A percentile compares a stretch with the other conserved stretches of the same genome.
Evolutionary conservation across 2,888 invertebrate genomes (phyloP).

Genomic region (Choreutis nemorana): DNA sequence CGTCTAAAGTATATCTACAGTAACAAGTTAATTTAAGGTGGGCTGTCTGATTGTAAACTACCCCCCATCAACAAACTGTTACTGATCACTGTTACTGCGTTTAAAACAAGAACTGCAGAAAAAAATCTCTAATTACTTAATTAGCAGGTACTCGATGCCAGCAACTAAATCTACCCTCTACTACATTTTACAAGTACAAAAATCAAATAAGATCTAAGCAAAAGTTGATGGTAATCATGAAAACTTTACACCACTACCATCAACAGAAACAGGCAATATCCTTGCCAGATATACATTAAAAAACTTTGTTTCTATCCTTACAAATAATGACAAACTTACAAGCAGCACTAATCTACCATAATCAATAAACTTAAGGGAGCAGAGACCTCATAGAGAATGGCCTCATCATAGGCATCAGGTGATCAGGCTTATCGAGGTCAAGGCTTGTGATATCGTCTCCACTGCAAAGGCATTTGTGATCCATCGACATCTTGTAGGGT

Average conservation of each 20-base stretch:
- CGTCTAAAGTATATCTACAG: too few relatives aligned
- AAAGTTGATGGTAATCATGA: background rate
- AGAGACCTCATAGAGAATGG: slow-evolving; percentile 56
- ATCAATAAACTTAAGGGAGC: slow-evolving; percentile 5
- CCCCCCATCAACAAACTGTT: too few relatives aligned
- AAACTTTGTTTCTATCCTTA: background rate
- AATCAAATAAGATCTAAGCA: background rate
- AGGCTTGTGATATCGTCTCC: slow-evolving; percentile 41
- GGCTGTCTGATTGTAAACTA: too few relatives aligned
- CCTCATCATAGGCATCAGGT: slow-evolving; percentile 59
- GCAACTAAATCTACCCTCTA: background rate
- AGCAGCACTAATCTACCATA: background rate
- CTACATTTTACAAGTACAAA: background rate
- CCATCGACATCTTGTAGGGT: slow-evolving; percentile 48
- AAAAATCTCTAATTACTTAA: too few relatives aligned
- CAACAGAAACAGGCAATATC: background rate
- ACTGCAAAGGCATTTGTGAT: slow-evolving; percentile 47
- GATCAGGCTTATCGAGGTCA: slow-evolving; percentile 43
- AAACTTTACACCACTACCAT: background rate
- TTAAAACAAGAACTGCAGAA: too few relatives aligned
- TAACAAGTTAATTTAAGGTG: too few relatives aligned
- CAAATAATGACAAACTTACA: background rate
- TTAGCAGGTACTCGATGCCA: too few relatives aligned
- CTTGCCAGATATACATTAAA: background rate
- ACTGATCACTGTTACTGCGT: too few relatives aligned